A percentile compares a stretch with the other conserved stretches of the same genome.
Conservation (phyloP, 2,113 vertebrate species). For the Plestiodon gilberti region DNA sequence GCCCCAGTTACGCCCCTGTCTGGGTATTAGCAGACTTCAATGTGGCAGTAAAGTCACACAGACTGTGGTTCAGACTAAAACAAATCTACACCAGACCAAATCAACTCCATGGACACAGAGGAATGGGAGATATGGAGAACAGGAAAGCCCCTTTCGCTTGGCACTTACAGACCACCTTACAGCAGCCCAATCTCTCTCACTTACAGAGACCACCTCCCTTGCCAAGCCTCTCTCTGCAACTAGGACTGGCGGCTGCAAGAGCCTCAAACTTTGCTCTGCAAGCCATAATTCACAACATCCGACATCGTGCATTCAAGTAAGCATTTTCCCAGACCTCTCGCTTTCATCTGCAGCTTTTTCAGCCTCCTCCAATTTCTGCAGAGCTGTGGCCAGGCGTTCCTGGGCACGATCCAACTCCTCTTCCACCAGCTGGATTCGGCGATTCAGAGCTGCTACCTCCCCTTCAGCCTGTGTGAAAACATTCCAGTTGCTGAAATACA, state of each 20-base stretch:
- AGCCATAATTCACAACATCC: no score
- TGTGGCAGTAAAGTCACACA: no score
- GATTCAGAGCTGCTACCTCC: conserved; percentile 93
- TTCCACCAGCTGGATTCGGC: conserved; percentile 96
- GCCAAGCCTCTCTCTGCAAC: no score
- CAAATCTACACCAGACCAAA: background rate
- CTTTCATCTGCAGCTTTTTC: conserved; percentile 96
- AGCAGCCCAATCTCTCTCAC: no score
- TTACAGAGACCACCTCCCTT: no score
- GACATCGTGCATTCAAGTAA: no score
- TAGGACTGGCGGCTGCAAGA: no score
- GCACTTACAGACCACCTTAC: no score
- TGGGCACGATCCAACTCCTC: conserved; percentile 96
- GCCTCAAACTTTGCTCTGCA: no score
- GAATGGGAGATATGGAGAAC: background rate
- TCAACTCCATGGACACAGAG: no score
- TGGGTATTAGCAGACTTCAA: no score
- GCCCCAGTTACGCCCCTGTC: no score
- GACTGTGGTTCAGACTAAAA: background rate
- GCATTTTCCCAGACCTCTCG: conserved; percentile 77
- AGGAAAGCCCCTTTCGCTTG: background rate
- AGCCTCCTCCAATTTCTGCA: conserved; percentile 96
- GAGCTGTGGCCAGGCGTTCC: conserved; percentile 90
- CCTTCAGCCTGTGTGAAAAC: conserved; percentile 84
- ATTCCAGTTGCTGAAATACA: rapidly evolving